A percentile compares a stretch with the other conserved stretches of the same genome.
Evolutionary conservation across 1,140 invertebrate species (phyloP).

Genomic region (Drosophila watanabei): DNA sequence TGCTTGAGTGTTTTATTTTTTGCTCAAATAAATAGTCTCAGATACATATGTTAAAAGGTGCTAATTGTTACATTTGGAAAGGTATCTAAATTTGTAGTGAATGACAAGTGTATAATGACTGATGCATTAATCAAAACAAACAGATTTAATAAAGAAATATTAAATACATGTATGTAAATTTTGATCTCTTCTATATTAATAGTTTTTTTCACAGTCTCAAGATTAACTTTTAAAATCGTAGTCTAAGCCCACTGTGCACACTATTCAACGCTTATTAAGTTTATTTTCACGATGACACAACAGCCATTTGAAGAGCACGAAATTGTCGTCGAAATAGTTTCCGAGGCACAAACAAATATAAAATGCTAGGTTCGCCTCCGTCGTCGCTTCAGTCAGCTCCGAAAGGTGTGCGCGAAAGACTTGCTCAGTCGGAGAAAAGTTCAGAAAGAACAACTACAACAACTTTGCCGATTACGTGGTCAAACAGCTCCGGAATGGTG

Average conservation of each 20-base stretch:
- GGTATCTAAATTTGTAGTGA: not conserved
- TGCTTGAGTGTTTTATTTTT: not conserved
- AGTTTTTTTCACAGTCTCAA: not conserved
- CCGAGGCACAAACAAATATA: constrained; percentile 29
- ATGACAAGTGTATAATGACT: not conserved
- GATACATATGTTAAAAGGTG: not conserved
- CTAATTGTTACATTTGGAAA: not conserved
- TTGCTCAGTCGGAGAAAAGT: not conserved
- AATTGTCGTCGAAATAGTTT: constrained; percentile 14
- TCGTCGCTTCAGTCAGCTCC: constrained; percentile 15
- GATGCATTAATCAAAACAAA: not conserved
- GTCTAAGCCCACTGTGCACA: constrained; percentile 18
- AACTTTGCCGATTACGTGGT: constrained; percentile 2
- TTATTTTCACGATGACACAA: constrained; percentile 44
- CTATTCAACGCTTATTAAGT: constrained; percentile 14
- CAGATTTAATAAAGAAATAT: not conserved
- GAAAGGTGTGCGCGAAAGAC: constrained; percentile 20
- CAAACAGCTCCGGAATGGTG: constrained; percentile 49
- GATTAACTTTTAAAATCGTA: not conserved
- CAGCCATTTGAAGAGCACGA: constrained; percentile 24
- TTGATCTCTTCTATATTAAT: not conserved
- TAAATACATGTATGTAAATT: not conserved
- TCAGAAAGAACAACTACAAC: not conserved
- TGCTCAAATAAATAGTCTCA: not conserved
- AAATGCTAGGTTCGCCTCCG: constrained; percentile 13